Percentiles rank a stretch among this genome's conserved stretches.
Evolutionary conservation across 2,113 vertebrate genomes (phyloP).

Genomic region (Podilymbus podiceps): DNA sequence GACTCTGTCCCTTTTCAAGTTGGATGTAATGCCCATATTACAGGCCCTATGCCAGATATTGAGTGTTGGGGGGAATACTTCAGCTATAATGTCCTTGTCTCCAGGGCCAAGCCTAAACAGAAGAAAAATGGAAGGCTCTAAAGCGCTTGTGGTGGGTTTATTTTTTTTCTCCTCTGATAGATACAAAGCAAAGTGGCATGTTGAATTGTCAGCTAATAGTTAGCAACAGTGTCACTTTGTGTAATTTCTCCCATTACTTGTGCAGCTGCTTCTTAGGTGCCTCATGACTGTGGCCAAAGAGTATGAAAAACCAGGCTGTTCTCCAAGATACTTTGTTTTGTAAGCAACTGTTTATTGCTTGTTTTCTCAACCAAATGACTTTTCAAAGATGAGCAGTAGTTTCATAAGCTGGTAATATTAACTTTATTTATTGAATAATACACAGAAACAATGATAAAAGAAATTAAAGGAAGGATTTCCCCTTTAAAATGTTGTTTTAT

Average conservation of each 20-base stretch:
- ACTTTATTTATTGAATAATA: background rate
- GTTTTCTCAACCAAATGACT: background rate
- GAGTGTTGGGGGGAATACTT: background rate
- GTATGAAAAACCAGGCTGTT: background rate
- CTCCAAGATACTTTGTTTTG: background rate
- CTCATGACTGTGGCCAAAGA: background rate
- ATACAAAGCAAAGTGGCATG: background rate
- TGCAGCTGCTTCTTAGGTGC: background rate
- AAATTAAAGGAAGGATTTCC: background rate
- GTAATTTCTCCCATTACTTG: background rate
- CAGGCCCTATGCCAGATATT: background rate
- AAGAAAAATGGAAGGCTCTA: background rate
- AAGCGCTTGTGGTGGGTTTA: fast-evolving
- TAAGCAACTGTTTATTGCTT: background rate
- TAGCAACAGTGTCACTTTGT: background rate
- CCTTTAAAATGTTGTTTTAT: background rate
- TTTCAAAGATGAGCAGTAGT: background rate
- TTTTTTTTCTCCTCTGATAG: background rate
- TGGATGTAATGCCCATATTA: background rate
- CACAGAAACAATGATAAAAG: background rate
- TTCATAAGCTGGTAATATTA: background rate
- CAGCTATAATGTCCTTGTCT: background rate
- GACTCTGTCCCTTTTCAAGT: background rate
- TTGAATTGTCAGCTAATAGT: background rate
- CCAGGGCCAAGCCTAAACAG: background rate